Percentiles rank a stretch among this genome's conserved stretches.
Evolutionary conservation across 2,888 invertebrate species (phyloP).

Genomic region (Sarcophaga rosellei): DNA sequence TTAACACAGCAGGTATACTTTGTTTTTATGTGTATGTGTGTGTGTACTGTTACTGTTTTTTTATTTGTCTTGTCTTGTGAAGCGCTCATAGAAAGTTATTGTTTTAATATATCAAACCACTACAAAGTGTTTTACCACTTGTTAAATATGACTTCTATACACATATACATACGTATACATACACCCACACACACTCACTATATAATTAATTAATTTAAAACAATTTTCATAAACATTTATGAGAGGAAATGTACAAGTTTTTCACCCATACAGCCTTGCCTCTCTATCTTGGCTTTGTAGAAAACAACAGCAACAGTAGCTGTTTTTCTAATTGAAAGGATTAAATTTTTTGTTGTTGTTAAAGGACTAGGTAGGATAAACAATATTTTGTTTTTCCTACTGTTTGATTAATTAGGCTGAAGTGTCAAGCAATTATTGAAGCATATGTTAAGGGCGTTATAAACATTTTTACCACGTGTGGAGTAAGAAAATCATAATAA

Average conservation of each 20-base stretch:
- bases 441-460: not conserved
- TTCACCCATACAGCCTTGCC: not conserved
- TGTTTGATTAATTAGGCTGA: not conserved
- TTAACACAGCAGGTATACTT: slow-evolving; percentile 44
- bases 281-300: not conserved
- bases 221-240: slow-evolving; percentile 55
- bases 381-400: not conserved
- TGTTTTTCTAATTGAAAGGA: not conserved
- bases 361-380: not conserved
- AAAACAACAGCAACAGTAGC: not conserved
- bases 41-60: not conserved
- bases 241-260: slow-evolving; percentile 38
- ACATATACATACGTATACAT: too few species aligned
- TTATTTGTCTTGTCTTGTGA: not conserved
- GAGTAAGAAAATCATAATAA: too few species aligned
- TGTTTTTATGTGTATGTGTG: not conserved
- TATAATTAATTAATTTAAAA: slow-evolving; percentile 64
- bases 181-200: not conserved
- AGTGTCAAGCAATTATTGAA: not conserved
- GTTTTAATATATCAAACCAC: slow-evolving; percentile 66
- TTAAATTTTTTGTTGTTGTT: not conserved
- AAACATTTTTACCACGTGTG: not conserved
- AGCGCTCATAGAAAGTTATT: slow-evolving; percentile 45
- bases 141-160: slow-evolving; percentile 49
- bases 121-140: slow-evolving; percentile 65